These are phyloP conservation scores for Thysanoteuthis rhombus DNA, from an alignment of 2,888 invertebrate species.

Conservation along the genomic window DNA sequence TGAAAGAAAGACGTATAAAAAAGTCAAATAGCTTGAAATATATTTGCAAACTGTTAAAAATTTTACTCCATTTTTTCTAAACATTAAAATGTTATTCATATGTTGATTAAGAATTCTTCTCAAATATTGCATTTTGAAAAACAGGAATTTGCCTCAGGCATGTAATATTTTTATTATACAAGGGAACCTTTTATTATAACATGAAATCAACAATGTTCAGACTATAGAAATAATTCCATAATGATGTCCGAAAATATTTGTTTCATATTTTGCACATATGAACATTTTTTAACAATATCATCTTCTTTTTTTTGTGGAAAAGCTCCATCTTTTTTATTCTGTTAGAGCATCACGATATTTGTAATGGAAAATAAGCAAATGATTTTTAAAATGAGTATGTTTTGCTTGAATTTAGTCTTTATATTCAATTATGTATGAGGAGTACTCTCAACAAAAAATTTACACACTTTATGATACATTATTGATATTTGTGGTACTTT, in stretches of 20 bases:
- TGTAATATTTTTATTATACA: neutral
- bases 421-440: too few species aligned
- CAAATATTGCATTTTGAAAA: neutral
- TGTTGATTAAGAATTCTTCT: neutral
- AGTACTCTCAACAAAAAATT: too few species aligned
- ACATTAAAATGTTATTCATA: neutral
- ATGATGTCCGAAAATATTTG: neutral
- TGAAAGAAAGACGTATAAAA: neutral
- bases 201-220: neutral
- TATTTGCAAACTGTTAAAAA: neutral
- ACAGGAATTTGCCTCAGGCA: neutral
- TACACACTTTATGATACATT: too few species aligned
- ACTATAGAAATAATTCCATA: neutral
- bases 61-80: neutral
- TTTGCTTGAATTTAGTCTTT: too few species aligned
- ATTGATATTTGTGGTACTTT: too few species aligned
- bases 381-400: too few species aligned
- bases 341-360: too few species aligned
- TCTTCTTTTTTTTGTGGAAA: too few species aligned
- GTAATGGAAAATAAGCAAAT: too few species aligned
- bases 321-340: too few species aligned
- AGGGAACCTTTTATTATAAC: neutral
- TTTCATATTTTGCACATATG: neutral
- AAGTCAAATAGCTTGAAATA: neutral
- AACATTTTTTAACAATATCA: too few species aligned